Evolutionary conservation across 1,140 invertebrate genomes (phyloP), one percentile per base, ranked within the genome.

Genomic region (Rhyacophila brunnea): DNA sequence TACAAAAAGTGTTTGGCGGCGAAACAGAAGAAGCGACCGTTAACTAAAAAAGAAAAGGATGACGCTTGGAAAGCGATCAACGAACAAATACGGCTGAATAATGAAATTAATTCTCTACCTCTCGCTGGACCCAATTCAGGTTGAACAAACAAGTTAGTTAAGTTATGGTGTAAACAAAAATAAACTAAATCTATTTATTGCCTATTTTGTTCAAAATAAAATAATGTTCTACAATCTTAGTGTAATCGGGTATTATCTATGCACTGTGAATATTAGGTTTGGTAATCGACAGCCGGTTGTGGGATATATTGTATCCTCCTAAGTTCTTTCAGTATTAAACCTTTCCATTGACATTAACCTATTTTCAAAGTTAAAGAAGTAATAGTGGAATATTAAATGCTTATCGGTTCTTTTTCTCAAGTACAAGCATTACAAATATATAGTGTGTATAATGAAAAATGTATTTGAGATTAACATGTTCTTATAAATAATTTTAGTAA

Each of bases 21-120:
- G 2, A 87, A 90, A 66, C 87, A 90, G 65, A 91, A 91, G 68
- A 91, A 92, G 68, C 83, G 89, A 66, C 83, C 84, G 1, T 80
- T 91, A 7, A 86, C 87, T 17, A 87, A 87, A 66, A 91, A 92
- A 68, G 92, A 94, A 68, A 88, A 87, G 62, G 91, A 93, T 58
- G 84, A 89, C 69, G 89, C 90, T 2, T 86, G 86, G 83, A 77
- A 74, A 23, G 71, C 81, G 13, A 82, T 81, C 46, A 80, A 79
- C 68, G 81, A 84, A 61, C 82, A 84, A 63, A 82, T 81, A 36
- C 73, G 76, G 62, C 72, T 84, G 11, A 80, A 81, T 50, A 81
- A 83, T 68, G 81, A 83, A 68, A 78, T 79, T 10, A 64, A 64
- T 56, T 58, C 54, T 36, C 55, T 65, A 35, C 59, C 59, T 32